phyloP scores from a whole-genome alignment of 2,888 invertebrate species.

The Junonia oenone region DNA sequence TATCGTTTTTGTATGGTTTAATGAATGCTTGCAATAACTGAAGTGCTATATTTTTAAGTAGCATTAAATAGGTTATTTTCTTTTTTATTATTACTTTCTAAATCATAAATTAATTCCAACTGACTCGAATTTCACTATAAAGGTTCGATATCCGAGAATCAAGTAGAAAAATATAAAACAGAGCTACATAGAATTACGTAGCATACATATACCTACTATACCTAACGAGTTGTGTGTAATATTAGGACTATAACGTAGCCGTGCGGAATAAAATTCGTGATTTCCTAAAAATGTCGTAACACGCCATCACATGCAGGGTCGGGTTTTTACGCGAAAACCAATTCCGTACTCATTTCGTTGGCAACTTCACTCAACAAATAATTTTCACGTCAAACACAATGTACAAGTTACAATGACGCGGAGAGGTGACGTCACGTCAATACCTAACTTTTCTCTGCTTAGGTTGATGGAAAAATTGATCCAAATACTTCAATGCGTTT shows the following conservation, averaged over 20 bases:
- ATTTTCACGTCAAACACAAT: constrained; percentile 67
- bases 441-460: not conserved
- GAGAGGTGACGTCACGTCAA: not conserved
- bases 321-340: constrained; percentile 36
- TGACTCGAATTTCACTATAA: no score
- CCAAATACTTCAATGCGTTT: not conserved
- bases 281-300: constrained; percentile 15
- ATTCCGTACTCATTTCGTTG: constrained; percentile 38
- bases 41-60: no score
- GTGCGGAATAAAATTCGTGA: not conserved
- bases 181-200: no score
- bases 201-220: not conserved
- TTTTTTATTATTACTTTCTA: no score
- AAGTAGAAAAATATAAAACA: not conserved
- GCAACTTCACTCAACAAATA: constrained; percentile 52
- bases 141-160: not conserved
- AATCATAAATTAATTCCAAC: no score
- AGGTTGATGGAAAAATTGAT: not conserved
- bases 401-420: constrained; percentile 50
- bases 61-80: no score
- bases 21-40: no score
- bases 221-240: not conserved
- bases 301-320: constrained; percentile 35
- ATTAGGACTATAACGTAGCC: not conserved
- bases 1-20: no score